Evolutionary conservation across 23 tunicate species (phyloP), one percentile per base, ranked within the genome.

Genomic region (Ascidia mentula): DNA sequence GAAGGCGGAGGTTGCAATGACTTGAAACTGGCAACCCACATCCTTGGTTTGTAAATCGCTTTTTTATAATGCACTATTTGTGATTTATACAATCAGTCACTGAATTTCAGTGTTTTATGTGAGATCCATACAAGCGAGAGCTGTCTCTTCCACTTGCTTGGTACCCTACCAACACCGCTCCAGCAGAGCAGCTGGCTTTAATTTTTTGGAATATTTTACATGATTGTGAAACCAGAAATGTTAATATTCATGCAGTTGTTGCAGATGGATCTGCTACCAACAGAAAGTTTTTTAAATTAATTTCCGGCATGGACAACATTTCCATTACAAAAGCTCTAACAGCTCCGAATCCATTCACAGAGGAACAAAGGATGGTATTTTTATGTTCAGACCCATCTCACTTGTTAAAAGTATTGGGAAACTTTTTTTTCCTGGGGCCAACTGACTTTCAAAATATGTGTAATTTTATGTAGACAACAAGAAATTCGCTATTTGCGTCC

Each of bases 131-230:
- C n/a, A 36, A 40, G 34, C 74, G 37, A 32, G 42, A 36, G 39
- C 60, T 79, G 34, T 79, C 83, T 4, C 59, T 79, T 38, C 83
- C 74, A 3, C 24, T 79, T 32, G 73, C 83, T 35, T 79, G 83
- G 83, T 79, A 60, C 61, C 83, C 83, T 0, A 79, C 83, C 17
- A 60, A 31, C n/a, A 36, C 72, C 32, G 61, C 83, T 18, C 74
- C 83, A 28, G 73, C 83, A 6, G n/a, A 18, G 22, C 34, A 32
- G 18, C 46, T 79, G 15, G 73, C 83, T 15, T 24, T 36, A 0
- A 34, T 15, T 32, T 79, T 79, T 79, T 79, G 83, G 83, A 13
- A 79, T 2, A 12, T 79, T 15, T 32, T 79, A 7, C 38, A 34
- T 32, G 83, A 60, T 18, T 79, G 83, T 79, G 83, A 79, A 79